Base-by-base conservation (phyloP, 2,888 invertebrate genomes). In the Aphodius sticticus region DNA sequence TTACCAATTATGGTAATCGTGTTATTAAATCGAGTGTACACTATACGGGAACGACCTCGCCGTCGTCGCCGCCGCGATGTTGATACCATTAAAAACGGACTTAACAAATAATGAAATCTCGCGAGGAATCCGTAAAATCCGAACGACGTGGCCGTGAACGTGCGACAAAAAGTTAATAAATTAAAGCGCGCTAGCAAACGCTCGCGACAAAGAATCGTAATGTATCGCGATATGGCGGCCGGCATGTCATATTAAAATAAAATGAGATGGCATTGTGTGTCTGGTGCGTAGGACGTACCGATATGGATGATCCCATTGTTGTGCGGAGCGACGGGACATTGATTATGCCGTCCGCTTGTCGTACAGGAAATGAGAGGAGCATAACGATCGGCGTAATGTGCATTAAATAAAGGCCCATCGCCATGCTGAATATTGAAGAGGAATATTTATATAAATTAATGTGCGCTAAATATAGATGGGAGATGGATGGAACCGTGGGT, bases 51-150 rank as follows among this genome's bases (percentile, higher is more conserved):
- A 74, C 74, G 74, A 37, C 74, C 35, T 35, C 15, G 53, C 12
- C 53, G 53, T 9, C 53, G 53, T 12, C 53, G 12, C 7, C 7
- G 53, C 9, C 7, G 9, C 53, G 12, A 53, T 53, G 53, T 74
- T 74, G 74, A 74, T 35, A 37, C 74, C 37, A 53, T 53, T 53
- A 53, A 53, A 53, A 53, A 53, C 53, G 53, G 53, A n/a, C 74
- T 74, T 74, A 74, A 74, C 74, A 74, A 74, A 74, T 74, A 74
- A 74, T 74, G 74, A 74, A 74, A 74, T 74, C 74, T 74, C 53
- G 53, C 53, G 53, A 53, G 53, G 53, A 53, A 53, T 53, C 53
- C 53, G 53, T 53, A 53, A 53, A 53, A 53, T 53, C 12, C 53
- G 12, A 5, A 53, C 53, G 35, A 35, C 26, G 74, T 36, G 74